Conservation (phyloP, 2,113 vertebrate species). For the Corythaeola cristata region DNA sequence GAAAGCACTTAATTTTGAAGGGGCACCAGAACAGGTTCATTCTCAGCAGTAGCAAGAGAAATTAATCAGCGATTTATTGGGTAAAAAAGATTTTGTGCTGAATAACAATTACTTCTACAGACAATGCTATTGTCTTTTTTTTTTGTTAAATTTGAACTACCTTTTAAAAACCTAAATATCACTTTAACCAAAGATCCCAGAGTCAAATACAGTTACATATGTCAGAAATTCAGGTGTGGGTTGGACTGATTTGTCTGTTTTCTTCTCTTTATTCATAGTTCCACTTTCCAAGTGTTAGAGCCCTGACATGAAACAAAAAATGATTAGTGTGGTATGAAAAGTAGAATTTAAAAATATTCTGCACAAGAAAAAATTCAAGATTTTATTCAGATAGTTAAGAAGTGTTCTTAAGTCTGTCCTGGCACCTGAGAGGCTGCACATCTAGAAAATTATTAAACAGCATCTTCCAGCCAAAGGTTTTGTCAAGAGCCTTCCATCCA, state of each 20-base stretch:
- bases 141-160: not conserved
- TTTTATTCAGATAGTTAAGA: not conserved
- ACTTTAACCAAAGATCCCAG: not conserved
- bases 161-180: not conserved
- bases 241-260: not conserved
- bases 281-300: not conserved
- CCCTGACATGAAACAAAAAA: not conserved
- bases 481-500: not conserved
- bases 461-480: not conserved
- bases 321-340: not conserved
- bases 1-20: not conserved
- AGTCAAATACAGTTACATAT: not conserved
- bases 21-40: not conserved
- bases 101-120: not conserved
- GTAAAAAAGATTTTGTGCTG: not conserved
- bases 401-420: not conserved
- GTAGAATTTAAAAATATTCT: not conserved
- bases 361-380: not conserved
- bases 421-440: not conserved
- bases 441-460: not conserved
- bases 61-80: not conserved
- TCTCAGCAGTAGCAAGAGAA: not conserved
- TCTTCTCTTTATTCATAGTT: not conserved
- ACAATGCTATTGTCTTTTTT: not conserved
- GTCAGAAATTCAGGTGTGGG: not conserved